These are phyloP conservation scores for Conchocele bisecta DNA, from an alignment of 2,888 invertebrate genomes.

Conservation along the genomic window DNA sequence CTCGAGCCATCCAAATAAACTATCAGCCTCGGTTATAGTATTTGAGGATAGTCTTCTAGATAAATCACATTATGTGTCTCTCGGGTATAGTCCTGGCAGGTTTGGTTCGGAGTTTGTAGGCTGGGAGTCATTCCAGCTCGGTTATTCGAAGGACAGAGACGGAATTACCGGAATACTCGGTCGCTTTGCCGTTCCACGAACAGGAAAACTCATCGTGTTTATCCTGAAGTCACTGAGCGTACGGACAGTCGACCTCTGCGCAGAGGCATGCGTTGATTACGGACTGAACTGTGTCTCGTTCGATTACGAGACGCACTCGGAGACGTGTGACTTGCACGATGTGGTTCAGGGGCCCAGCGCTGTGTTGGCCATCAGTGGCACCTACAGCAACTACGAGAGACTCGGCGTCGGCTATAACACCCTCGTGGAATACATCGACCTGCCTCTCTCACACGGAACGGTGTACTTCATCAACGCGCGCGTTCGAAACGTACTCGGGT, in stretches of 20 bases:
- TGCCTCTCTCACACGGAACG: slow-evolving; percentile 55
- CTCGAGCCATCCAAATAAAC: slow-evolving; percentile 60
- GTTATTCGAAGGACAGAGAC: slow-evolving; percentile 23
- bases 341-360: slow-evolving; percentile 50
- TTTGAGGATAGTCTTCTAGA: slow-evolving; percentile 63
- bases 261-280: slow-evolving; percentile 46
- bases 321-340: slow-evolving; percentile 61
- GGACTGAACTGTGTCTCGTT: slow-evolving; percentile 60
- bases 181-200: slow-evolving; percentile 47
- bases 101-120: slow-evolving; percentile 49
- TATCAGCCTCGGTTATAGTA: slow-evolving; percentile 56
- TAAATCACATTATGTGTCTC: slow-evolving; percentile 29
- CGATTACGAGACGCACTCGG: slow-evolving; percentile 61
- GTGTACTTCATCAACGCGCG: slow-evolving; percentile 59
- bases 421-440: slow-evolving; percentile 39
- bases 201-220: slow-evolving; percentile 53
- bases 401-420: slow-evolving; percentile 54
- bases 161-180: slow-evolving; percentile 23
- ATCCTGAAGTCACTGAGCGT: slow-evolving; percentile 31
- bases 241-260: slow-evolving; percentile 44
- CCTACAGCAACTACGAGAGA: slow-evolving; percentile 60
- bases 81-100: slow-evolving; percentile 60
- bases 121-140: slow-evolving; percentile 41
- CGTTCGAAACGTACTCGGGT: slow-evolving; percentile 56
- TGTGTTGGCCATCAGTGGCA: slow-evolving; percentile 46